A percentile compares a stretch with the other conserved stretches of the same genome.
These are phyloP conservation scores for Oryctes rhinoceros DNA, from an alignment of 1,140 invertebrate species.

Conservation along the genomic window DNA sequence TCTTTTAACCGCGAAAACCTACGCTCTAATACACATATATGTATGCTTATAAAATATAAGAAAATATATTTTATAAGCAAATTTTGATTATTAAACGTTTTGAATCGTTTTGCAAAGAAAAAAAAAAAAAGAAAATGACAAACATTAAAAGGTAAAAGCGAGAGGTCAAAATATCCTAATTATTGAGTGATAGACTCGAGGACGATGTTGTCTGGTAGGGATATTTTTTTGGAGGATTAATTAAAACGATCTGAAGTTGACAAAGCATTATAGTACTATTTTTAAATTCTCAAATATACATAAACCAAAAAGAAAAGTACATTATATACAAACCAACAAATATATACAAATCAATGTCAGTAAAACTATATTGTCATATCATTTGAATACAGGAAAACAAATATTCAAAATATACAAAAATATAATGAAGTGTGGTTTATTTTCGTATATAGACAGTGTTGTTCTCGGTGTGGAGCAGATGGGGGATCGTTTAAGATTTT, in stretches of 20 bases:
- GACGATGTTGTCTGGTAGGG: too few species aligned
- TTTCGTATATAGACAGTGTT: background rate
- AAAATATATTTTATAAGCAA: too few species aligned
- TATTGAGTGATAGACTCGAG: too few species aligned
- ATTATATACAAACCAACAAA: conserved; percentile 26
- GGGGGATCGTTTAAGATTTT: background rate
- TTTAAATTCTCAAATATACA: conserved; percentile 32
- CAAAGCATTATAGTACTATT: conserved; percentile 12
- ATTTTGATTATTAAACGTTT: too few species aligned
- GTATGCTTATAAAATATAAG: too few species aligned
- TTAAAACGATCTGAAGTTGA: background rate
- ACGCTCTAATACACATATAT: too few species aligned
- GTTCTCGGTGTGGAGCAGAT: background rate
- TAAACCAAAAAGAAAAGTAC: conserved; percentile 16
- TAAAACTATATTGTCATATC: conserved; percentile 10
- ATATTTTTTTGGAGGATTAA: too few species aligned
- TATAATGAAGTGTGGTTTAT: background rate
- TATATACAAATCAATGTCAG: conserved; percentile 13
- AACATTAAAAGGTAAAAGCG: too few species aligned
- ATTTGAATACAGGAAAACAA: conserved; percentile 4
- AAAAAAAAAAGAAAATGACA: too few species aligned
- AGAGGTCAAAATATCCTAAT: too few species aligned
- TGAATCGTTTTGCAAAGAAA: too few species aligned
- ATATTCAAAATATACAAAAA: conserved; percentile 31
- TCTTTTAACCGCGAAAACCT: too few species aligned